phyloP scores from a whole-genome alignment of 1,140 invertebrate genomes.

The Antheraea mylitta region DNA sequence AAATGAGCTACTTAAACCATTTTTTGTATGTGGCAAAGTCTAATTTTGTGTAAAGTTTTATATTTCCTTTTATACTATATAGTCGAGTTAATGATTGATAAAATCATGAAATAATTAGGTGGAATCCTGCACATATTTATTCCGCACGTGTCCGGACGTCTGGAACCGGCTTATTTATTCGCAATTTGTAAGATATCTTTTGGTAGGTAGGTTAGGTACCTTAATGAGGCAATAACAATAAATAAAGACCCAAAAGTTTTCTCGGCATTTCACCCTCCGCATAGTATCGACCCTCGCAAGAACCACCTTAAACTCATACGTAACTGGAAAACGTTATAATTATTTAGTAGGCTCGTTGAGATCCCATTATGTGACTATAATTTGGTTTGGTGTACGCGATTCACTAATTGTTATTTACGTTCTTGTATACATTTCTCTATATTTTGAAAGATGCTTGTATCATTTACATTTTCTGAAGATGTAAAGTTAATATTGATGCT shows the following conservation, averaged over 20 bases:
- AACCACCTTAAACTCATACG: constrained; percentile 56
- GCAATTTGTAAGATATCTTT: constrained; percentile 76
- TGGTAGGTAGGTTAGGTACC: constrained; percentile 68
- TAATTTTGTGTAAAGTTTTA: too few species aligned
- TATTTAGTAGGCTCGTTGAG: constrained; percentile 39
- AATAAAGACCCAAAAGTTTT: constrained; percentile 78
- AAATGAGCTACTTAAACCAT: too few species aligned
- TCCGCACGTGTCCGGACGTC: constrained; percentile 45
- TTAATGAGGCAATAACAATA: constrained; percentile 78
- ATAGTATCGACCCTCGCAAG: constrained; percentile 57
- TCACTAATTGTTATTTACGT: constrained; percentile 12
- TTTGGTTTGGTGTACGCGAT: constrained; percentile 12
- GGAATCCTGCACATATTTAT: constrained; percentile 42
- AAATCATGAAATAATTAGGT: constrained; percentile 25
- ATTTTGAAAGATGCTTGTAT: neutral
- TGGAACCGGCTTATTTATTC: constrained; percentile 70
- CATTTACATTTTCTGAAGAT: neutral
- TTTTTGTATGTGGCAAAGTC: too few species aligned
- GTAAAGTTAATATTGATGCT: too few species aligned
- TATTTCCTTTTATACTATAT: too few species aligned
- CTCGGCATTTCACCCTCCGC: constrained; percentile 60
- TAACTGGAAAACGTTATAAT: constrained; percentile 58
- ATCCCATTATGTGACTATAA: constrained; percentile 21
- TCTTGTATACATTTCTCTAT: neutral
- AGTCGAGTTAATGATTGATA: neutral